These are phyloP conservation scores for Andrena camellia DNA, from an alignment of 2,888 invertebrate species.

Conservation along the genomic window DNA sequence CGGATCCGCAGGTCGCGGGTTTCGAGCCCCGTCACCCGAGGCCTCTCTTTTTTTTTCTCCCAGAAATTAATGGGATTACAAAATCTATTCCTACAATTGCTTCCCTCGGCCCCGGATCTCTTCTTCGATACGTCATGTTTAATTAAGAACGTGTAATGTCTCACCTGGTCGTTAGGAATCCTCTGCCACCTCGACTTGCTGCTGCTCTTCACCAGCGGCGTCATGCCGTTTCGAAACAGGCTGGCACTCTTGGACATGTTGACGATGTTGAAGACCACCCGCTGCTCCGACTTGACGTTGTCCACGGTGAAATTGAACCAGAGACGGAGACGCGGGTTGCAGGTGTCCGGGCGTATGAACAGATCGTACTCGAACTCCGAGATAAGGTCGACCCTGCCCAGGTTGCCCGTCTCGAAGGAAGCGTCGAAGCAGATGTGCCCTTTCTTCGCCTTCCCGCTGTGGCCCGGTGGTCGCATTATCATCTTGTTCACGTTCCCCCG, in stretches of 20 bases:
- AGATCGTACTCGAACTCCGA: slow-evolving; percentile 98
- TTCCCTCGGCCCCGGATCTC: not conserved
- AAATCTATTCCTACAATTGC: too few relatives aligned
- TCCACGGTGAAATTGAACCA: slow-evolving; percentile 99
- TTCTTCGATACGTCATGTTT: not conserved
- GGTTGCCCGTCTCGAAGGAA: slow-evolving; percentile 98
- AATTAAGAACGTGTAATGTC: not conserved
- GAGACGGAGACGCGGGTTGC: slow-evolving; percentile 95
- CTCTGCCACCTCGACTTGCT: slow-evolving; percentile 96
- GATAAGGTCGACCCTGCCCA: slow-evolving; percentile 97
- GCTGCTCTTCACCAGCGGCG: slow-evolving; percentile 96
- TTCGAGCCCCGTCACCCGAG: too few relatives aligned
- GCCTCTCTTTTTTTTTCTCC: too few relatives aligned
- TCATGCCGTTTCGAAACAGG: slow-evolving; percentile 95
- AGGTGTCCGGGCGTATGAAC: slow-evolving; percentile 98
- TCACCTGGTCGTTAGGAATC: slow-evolving; percentile 79
- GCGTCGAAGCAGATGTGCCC: slow-evolving; percentile 99
- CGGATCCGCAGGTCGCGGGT: too few relatives aligned
- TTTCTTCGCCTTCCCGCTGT: slow-evolving; percentile 97
- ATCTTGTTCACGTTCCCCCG: slow-evolving; percentile 96
- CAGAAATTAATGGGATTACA: too few relatives aligned
- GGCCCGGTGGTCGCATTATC: slow-evolving; percentile 95
- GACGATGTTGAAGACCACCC: slow-evolving; percentile 98
- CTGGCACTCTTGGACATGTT: slow-evolving; percentile 97
- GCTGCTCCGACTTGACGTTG: slow-evolving; percentile 96